Evolutionary conservation across 2,113 vertebrate species (phyloP).

Genomic region (Thryonomys swinderianus): DNA sequence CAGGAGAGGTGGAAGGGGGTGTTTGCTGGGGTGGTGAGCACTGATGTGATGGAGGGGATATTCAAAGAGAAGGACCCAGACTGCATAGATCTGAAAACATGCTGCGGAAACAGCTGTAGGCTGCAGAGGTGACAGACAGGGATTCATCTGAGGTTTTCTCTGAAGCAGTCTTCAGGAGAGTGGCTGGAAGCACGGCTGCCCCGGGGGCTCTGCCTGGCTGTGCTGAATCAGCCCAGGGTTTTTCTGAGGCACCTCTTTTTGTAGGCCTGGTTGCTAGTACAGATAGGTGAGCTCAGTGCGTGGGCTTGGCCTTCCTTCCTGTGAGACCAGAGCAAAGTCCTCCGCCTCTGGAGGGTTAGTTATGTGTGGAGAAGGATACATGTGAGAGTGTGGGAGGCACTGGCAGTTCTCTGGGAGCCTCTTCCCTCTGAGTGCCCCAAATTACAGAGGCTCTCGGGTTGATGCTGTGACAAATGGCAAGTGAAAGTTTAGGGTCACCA

Average conservation of each 20-base stretch:
- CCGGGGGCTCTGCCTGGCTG: background rate
- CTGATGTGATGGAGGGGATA: background rate
- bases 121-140: background rate
- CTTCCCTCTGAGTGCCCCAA: background rate
- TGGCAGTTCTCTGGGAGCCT: background rate
- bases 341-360: fast-evolving
- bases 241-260: background rate
- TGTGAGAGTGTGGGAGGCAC: background rate
- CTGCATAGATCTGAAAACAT: background rate
- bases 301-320: background rate
- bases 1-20: constrained; percentile 73
- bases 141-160: background rate
- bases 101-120: background rate
- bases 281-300: background rate
- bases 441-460: background rate
- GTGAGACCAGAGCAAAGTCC: background rate
- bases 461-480: background rate
- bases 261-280: background rate
- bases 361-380: background rate
- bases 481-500: background rate
- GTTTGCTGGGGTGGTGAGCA: background rate
- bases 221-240: background rate
- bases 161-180: background rate
- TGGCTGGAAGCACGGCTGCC: background rate
- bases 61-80: background rate